Percentiles rank a stretch among this genome's conserved stretches.
Conservation (phyloP, 1,140 invertebrate genomes). For the Sesamia nonagrioides region DNA sequence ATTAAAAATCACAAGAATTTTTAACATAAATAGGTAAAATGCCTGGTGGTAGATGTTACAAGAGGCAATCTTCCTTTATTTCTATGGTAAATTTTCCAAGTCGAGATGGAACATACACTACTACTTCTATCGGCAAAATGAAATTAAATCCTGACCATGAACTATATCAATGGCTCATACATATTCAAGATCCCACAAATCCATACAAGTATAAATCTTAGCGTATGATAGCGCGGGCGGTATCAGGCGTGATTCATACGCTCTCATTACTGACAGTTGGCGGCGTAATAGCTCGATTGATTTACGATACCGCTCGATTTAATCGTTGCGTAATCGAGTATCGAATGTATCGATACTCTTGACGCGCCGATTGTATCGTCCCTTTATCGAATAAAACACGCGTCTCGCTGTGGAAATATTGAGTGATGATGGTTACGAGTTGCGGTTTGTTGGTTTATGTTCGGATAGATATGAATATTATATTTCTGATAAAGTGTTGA, state of each 20-base stretch:
- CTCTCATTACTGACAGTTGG: constrained; percentile 77
- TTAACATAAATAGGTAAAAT: too few relatives aligned
- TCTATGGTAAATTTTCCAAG: not conserved
- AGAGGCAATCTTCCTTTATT: too few relatives aligned
- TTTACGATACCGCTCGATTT: constrained; percentile 71
- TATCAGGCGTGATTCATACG: constrained; percentile 70
- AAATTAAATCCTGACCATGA: not conserved
- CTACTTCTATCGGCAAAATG: not conserved
- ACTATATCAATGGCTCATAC: constrained; percentile 17
- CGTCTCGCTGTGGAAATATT: constrained; percentile 6
- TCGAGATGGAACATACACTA: not conserved
- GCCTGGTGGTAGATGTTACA: too few relatives aligned
- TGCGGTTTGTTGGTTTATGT: not conserved
- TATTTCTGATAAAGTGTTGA: not conserved
- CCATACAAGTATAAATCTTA: constrained; percentile 35
- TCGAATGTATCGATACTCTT: constrained; percentile 50
- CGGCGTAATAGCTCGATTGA: constrained; percentile 74
- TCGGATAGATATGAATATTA: not conserved
- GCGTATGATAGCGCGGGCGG: constrained; percentile 35
- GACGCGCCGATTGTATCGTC: constrained; percentile 44
- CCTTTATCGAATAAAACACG: constrained; percentile 34
- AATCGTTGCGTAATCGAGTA: constrained; percentile 72
- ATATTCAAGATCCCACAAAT: constrained; percentile 17
- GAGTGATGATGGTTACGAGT: constrained; percentile 5
- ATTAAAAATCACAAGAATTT: too few relatives aligned